Evolutionary conservation across 2,113 vertebrate species (phyloP).

Genomic region (Tor tambroides): DNA sequence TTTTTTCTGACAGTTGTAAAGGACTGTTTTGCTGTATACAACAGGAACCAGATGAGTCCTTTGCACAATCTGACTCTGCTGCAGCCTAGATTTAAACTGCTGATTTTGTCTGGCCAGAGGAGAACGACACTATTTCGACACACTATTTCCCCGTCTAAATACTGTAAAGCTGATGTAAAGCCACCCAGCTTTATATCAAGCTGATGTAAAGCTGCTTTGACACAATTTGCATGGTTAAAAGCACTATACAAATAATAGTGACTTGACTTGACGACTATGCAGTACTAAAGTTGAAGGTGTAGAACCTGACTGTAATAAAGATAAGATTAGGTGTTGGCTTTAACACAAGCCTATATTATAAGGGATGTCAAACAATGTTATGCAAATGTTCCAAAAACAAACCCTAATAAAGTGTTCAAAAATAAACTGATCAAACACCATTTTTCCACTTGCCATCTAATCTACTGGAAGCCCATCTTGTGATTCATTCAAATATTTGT

Average conservation of each 20-base stretch:
- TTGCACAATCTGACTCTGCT: too few species aligned
- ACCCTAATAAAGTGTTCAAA: background rate
- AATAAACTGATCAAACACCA: background rate
- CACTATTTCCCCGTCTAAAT: too few species aligned
- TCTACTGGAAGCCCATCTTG: background rate
- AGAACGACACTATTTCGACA: too few species aligned
- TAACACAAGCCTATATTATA: background rate
- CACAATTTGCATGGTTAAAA: too few species aligned
- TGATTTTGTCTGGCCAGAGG: too few species aligned
- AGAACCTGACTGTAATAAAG: background rate
- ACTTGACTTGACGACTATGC: too few species aligned
- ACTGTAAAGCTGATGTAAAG: too few species aligned
- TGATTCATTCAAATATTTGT: background rate
- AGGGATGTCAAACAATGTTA: background rate
- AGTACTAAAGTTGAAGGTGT: background rate
- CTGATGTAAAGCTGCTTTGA: too few species aligned
- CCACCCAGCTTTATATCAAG: too few species aligned
- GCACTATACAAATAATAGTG: too few species aligned
- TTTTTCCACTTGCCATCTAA: background rate
- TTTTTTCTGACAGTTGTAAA: background rate
- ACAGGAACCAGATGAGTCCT: too few species aligned
- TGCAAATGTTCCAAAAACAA: constrained; percentile 1
- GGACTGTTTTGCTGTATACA: background rate
- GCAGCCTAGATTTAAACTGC: too few species aligned
- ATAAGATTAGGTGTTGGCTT: background rate